Percentiles rank a stretch among this genome's conserved stretches.
Conservation (phyloP, 1,140 invertebrate genomes). For the Aporrectodea caliginosa region DNA sequence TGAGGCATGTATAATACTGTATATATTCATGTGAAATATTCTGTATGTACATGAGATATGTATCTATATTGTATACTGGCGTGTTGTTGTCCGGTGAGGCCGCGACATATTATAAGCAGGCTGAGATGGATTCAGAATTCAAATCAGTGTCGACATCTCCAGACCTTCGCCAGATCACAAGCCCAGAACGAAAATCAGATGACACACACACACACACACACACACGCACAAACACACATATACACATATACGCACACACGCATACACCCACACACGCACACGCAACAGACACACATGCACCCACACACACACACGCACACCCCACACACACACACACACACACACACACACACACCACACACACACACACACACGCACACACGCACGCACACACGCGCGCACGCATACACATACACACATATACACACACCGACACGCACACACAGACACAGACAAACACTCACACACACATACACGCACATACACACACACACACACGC, state of each 20-base stretch:
- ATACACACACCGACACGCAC: slow-evolving; percentile 4
- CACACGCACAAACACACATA: slow-evolving; percentile 11
- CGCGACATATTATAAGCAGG: no score
- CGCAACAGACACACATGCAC: slow-evolving; percentile 17
- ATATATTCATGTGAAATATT: no score
- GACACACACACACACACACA: slow-evolving; percentile 25
- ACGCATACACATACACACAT: background rate
- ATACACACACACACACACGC: background rate
- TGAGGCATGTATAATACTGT: no score
- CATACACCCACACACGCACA: background rate
- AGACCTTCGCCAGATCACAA: no score
- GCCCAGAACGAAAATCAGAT: no score
- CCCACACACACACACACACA: slow-evolving; percentile 29
- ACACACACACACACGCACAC: background rate
- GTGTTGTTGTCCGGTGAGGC: no score
- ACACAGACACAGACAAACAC: background rate
- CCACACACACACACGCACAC: slow-evolving; percentile 28
- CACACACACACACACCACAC: slow-evolving; percentile 30
- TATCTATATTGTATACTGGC: no score
- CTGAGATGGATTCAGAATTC: no score
- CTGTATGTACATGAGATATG: no score
- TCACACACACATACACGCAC: background rate
- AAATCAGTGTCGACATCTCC: no score
- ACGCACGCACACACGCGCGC: slow-evolving; percentile 24
- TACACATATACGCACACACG: slow-evolving; percentile 18